Percentiles rank a stretch among this genome's conserved stretches.
Conservation (phyloP, 2,888 invertebrate species). For the Agrilus biguttatus region DNA sequence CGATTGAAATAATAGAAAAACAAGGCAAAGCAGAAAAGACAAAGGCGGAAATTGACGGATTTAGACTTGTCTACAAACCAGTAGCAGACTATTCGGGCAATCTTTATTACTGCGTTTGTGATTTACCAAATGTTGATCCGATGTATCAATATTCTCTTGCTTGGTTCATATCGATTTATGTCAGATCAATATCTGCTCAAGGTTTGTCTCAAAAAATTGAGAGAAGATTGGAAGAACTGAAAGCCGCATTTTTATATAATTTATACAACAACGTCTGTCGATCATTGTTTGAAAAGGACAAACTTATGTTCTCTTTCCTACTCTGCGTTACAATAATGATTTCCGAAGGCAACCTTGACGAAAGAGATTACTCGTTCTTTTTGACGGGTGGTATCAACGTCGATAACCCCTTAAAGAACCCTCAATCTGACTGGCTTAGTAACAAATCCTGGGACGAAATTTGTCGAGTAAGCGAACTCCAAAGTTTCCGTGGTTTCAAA, state of each 20-base stretch:
- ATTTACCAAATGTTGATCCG: conserved; percentile 71
- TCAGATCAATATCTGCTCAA: conserved; percentile 61
- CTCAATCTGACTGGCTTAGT: conserved; percentile 51
- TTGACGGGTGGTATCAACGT: conserved; percentile 62
- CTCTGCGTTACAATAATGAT: conserved; percentile 59
- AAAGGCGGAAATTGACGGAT: conserved; percentile 62
- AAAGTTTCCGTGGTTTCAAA: conserved; percentile 38
- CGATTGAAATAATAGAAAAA: conserved; percentile 70
- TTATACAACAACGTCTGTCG: conserved; percentile 68
- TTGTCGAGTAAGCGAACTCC: conserved; percentile 45
- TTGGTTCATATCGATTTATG: conserved; percentile 76
- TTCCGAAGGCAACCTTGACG: conserved; percentile 40
- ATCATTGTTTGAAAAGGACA: conserved; percentile 77
- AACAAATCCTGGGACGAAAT: conserved; percentile 70
- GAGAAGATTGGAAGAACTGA: conserved; percentile 52
- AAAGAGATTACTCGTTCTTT: conserved; percentile 52
- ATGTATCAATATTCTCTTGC: conserved; percentile 80
- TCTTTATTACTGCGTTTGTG: conserved; percentile 69
- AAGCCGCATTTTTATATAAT: conserved; percentile 64
- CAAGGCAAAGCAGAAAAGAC: conserved; percentile 65
- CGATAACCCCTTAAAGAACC: conserved; percentile 49
- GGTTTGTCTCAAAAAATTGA: conserved; percentile 58
- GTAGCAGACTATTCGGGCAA: conserved; percentile 69
- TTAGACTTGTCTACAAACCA: conserved; percentile 57
- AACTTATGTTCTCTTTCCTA: conserved; percentile 68